Conservation (phyloP, 2,888 invertebrate genomes). For the Oscheius sp. region DNA sequence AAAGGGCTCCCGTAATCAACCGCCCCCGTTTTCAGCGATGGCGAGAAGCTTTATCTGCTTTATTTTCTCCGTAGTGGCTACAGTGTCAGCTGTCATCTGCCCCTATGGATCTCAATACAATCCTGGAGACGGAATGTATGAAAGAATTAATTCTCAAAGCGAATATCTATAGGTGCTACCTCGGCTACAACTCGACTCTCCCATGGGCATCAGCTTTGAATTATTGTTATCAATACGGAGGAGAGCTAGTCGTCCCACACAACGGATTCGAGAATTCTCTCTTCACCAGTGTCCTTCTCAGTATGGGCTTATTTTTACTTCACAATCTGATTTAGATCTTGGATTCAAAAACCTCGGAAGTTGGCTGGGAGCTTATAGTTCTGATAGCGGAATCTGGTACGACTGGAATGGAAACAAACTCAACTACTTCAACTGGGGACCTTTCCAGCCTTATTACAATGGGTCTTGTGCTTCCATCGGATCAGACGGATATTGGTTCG, state of each 20-base stretch:
- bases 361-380: constrained; percentile 18
- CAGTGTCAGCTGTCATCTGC: not conserved
- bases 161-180: constrained; percentile 15
- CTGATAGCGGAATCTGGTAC: not conserved
- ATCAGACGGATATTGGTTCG: not conserved
- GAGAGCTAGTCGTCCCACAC: not conserved
- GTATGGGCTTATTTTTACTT: not conserved
- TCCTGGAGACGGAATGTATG: too few relatives aligned
- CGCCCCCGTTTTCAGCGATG: not conserved
- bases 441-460: not conserved
- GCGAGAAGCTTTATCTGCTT: not conserved
- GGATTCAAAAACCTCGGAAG: not conserved
- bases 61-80: not conserved
- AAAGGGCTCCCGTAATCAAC: not conserved
- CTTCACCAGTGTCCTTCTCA: not conserved
- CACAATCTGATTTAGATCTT: not conserved
- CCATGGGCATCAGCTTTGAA: not conserved
- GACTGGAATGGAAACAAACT: not conserved
- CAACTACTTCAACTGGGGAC: not conserved
- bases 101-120: too few relatives aligned
- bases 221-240: not conserved
- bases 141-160: not conserved
- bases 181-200: not conserved
- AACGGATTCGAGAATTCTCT: constrained; percentile 18
- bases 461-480: not conserved